Conservation (phyloP, 2,113 vertebrate genomes). For the Zosterops borbonicus region DNA sequence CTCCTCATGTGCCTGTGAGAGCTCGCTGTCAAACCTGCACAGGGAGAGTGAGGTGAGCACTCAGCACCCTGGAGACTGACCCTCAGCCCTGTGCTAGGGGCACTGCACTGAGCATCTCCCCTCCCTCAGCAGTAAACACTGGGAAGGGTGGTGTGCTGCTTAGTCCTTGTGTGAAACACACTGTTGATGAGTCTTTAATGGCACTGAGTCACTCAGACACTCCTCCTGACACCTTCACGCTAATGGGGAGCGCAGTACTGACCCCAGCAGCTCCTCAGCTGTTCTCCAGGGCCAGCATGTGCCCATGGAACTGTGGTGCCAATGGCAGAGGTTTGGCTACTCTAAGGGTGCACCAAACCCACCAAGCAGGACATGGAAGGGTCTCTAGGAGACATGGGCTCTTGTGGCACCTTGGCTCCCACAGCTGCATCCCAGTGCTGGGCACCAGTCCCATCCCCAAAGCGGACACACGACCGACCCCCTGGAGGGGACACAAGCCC, state of each 20-base stretch:
- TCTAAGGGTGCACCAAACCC: not conserved
- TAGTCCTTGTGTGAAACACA: not conserved
- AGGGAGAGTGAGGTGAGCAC: not conserved
- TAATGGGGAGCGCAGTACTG: not conserved
- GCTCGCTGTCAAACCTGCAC: conserved; percentile 88
- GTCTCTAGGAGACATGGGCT: not conserved
- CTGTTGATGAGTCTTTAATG: conserved; percentile 20
- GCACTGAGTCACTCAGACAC: conserved; percentile 21
- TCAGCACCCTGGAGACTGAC: accelerated
- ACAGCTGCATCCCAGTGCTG: accelerated
- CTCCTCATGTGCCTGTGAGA: conserved; percentile 86
- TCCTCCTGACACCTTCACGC: not conserved
- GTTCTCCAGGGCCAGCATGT: accelerated
- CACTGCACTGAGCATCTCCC: accelerated
- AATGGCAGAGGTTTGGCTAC: not conserved
- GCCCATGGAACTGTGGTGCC: accelerated
- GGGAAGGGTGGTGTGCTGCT: accelerated
- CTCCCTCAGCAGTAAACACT: not conserved
- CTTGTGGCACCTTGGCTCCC: accelerated
- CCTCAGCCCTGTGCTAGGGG: not conserved
- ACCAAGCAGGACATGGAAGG: not conserved
- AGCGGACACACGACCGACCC: accelerated
- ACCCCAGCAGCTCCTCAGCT: not conserved
- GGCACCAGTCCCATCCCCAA: accelerated
- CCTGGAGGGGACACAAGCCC: accelerated